Evolutionary conservation across 2,797 vertebrate species (phyloP).

Genomic region (Mormyrops boulengeri): DNA sequence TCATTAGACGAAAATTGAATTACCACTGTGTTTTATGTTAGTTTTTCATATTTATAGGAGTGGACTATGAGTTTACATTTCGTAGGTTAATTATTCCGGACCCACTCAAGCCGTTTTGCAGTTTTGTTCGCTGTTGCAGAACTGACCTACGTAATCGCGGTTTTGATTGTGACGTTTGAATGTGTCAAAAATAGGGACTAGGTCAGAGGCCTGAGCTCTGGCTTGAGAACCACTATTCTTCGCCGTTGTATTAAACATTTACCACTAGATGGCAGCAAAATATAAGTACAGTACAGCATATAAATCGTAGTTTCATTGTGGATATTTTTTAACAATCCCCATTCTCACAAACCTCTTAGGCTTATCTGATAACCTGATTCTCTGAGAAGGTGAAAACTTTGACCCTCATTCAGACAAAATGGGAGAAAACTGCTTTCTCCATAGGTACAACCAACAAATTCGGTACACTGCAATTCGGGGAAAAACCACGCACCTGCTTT

Average conservation of each 20-base stretch:
- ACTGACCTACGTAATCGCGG: background rate
- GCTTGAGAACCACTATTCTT: background rate
- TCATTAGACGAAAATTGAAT: background rate
- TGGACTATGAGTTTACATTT: background rate
- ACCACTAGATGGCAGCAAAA: conserved; percentile 30
- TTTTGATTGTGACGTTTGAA: background rate
- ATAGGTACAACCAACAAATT: background rate
- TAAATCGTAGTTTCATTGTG: background rate
- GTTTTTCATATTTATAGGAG: background rate
- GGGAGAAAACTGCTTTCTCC: background rate
- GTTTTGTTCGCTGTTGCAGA: background rate
- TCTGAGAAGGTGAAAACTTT: background rate
- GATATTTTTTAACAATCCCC: background rate
- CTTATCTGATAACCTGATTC: background rate
- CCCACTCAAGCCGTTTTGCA: background rate
- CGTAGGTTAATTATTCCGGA: background rate
- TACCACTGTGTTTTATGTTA: background rate
- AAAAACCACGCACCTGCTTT: background rate
- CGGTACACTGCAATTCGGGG: background rate
- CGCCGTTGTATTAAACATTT: background rate
- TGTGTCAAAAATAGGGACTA: background rate
- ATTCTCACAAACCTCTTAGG: background rate
- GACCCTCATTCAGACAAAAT: background rate
- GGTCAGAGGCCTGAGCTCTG: background rate
- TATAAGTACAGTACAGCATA: background rate